A percentile compares a stretch with the other conserved stretches of the same genome.
Conservation (phyloP, 2,797 vertebrate species). For the Pyrocephalus nanus region DNA sequence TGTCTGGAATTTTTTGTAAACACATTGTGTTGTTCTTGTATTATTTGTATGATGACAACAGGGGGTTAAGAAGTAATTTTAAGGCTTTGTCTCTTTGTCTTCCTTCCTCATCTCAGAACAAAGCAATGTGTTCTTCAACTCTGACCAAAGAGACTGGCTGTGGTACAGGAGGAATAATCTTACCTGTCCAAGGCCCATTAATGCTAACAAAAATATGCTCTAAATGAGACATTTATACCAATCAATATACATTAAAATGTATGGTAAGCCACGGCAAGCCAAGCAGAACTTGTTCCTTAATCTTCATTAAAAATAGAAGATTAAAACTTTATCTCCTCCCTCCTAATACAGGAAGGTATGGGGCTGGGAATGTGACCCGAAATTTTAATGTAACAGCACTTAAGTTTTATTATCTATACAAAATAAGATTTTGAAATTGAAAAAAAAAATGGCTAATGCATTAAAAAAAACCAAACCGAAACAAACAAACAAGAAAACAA, state of each 20-base stretch:
- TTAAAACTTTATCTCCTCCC: constrained; percentile 46
- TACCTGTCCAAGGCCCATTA: constrained; percentile 49
- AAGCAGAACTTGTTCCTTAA: constrained; percentile 52
- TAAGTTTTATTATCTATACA: background rate
- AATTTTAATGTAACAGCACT: background rate
- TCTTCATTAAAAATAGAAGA: constrained; percentile 60
- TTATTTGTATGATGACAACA: background rate
- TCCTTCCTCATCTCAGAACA: constrained; percentile 22
- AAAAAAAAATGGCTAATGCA: background rate
- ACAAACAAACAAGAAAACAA: background rate
- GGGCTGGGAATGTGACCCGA: background rate
- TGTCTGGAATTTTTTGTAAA: background rate
- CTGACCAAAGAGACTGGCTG: constrained; percentile 13
- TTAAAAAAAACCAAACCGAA: background rate
- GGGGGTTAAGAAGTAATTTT: background rate
- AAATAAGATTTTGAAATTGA: background rate
- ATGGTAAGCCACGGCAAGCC: constrained; percentile 34
- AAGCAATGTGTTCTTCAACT: constrained; percentile 41
- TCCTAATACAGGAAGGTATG: constrained; percentile 8
- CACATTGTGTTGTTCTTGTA: background rate
- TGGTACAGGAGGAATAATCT: constrained; percentile 1
- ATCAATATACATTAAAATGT: constrained; percentile 67
- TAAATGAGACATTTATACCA: constrained; percentile 62
- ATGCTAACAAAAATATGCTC: constrained; percentile 46
- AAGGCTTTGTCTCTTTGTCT: background rate